These are phyloP conservation scores for Brevimyrus niger DNA, from an alignment of 2,113 vertebrate species.

Conservation along the genomic window DNA sequence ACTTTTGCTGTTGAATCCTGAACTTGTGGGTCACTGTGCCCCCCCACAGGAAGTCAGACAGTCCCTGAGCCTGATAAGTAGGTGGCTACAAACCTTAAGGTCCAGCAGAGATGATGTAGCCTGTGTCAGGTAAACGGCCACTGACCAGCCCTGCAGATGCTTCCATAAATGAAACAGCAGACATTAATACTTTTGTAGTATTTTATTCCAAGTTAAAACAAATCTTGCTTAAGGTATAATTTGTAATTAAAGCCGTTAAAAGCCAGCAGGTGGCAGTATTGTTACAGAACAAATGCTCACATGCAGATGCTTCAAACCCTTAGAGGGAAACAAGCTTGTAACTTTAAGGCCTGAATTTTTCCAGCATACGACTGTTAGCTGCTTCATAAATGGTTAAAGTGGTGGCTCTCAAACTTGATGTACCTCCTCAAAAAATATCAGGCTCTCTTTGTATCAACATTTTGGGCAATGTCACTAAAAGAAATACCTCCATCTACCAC, in stretches of 20 bases:
- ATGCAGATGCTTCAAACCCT: not conserved
- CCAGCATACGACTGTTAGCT: not conserved
- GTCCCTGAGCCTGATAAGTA: too few species aligned
- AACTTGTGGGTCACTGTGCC: too few species aligned
- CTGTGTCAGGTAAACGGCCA: not conserved
- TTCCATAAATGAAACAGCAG: not conserved
- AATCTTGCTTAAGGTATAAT: not conserved
- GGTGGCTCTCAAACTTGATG: not conserved
- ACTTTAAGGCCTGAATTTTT: not conserved
- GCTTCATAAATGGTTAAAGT: rapidly evolving
- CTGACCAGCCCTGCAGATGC: not conserved
- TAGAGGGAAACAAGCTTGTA: not conserved
- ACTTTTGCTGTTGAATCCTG: too few species aligned
- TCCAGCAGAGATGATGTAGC: not conserved
- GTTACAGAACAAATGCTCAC: not conserved
- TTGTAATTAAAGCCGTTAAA: not conserved
- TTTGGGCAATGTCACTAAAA: not conserved
- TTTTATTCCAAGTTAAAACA: not conserved
- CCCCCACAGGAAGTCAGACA: too few species aligned
- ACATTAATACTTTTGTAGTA: not conserved
- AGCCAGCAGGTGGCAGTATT: not conserved
- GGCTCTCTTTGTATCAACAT: not conserved
- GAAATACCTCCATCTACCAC: not conserved
- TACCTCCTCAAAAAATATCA: not conserved
- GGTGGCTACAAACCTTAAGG: too few species aligned